Base-by-base conservation (phyloP, 2,888 invertebrate genomes). In the Agrotis puta region DNA sequence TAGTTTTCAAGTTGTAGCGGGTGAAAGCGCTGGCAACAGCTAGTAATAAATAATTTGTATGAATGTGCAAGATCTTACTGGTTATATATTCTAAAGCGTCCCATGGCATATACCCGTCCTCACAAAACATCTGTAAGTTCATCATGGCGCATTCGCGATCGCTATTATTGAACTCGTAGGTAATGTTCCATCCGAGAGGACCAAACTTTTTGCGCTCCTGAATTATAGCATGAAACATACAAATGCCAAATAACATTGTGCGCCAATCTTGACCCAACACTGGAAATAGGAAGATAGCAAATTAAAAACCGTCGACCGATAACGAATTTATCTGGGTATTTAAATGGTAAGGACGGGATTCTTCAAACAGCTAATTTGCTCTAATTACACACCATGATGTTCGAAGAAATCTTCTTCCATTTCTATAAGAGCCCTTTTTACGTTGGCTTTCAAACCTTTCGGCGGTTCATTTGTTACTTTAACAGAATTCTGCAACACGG, bases 401-500 rank as follows among this genome's bases (percentile, higher is more conserved):
- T 99, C 98, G 88, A 98, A 99, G 91, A 98, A 98, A 64, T 97
- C 97, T 61, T 97, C 97, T 45, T 97, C 97, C 90, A 99, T 97
- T 89, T 98, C 98, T 61, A 97, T 96, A 77, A 98, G 97, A 0
- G 99, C 98, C 85, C 98, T 97, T 83, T 98, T 97, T 0, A 99
- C 96, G 90, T 99, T 99, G 11, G 99, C 98, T 85, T 98, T 97
- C 3, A 99, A 94, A 1, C 99, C 99, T 92, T 98, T 99, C 0
- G 99, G 99, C 0, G 99, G 98, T 91, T 99, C 99, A 91, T 99
- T 99, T 0, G 99, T 99, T 67, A 99, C 98, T 95, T 99, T 99
- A 0, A 99, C 98, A 1, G 99, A 98, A 92, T 99, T 99, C 92
- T 99, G 99, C 3, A 99, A 95, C 14, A 99, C 98, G 2, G 98